phyloP scores from a whole-genome alignment of 2,888 invertebrate species.

The Isotomurus palustris region DNA sequence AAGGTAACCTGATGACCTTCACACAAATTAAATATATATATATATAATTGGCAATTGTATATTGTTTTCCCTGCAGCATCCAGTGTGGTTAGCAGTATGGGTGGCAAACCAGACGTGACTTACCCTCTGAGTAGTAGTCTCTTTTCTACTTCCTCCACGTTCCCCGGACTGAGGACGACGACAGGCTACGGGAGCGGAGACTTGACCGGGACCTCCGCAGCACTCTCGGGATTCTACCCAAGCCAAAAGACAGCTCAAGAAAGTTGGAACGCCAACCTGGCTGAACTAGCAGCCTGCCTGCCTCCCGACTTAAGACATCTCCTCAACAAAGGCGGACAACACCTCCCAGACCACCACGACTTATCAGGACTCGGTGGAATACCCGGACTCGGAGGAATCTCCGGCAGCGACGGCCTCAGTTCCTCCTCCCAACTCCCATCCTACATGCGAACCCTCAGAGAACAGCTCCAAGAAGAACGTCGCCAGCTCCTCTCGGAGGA shows the following conservation, averaged over 20 bases:
- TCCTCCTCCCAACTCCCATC: conserved; percentile 46
- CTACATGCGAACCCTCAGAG: conserved; percentile 48
- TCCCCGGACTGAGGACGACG: conserved; percentile 46
- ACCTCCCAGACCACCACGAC: conserved; percentile 28
- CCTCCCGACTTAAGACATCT: conserved; percentile 52
- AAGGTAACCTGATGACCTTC: conserved; percentile 49
- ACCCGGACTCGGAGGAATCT: conserved; percentile 35
- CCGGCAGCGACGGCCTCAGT: conserved; percentile 34
- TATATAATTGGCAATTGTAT: not conserved
- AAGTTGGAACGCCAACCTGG: conserved; percentile 46
- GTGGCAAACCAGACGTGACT: conserved; percentile 46
- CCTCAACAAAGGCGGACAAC: conserved; percentile 46
- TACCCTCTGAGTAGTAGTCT: conserved; percentile 45
- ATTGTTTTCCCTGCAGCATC: conserved; percentile 48
- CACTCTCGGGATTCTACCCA: conserved; percentile 47
- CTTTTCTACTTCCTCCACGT: conserved; percentile 43
- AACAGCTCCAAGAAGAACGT: conserved; percentile 48
- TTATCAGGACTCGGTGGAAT: conserved; percentile 38
- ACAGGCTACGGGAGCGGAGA: conserved; percentile 45
- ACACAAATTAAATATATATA: no score
- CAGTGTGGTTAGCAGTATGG: conserved; percentile 51
- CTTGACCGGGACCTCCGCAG: conserved; percentile 46
- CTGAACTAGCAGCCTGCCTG: conserved; percentile 50
- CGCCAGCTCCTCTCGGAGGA: conserved; percentile 47
- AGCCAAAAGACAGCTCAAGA: conserved; percentile 46